Evolutionary conservation across 2,113 vertebrate species (phyloP).

Genomic region (Ibidorhyncha struthersii): DNA sequence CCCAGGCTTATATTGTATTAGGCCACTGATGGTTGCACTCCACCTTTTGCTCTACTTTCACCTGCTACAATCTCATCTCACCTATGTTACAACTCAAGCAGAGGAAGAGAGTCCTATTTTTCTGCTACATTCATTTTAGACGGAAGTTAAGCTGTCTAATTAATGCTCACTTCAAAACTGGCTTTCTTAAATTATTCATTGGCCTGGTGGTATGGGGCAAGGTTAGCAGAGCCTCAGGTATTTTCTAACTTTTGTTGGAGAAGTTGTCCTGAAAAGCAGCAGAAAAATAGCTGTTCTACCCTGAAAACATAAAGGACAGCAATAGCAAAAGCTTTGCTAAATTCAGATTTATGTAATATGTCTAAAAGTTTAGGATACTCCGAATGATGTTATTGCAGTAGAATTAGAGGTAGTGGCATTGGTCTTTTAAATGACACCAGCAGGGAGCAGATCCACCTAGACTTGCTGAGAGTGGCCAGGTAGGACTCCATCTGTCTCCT

Average conservation of each 20-base stretch:
- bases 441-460: not conserved
- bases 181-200: slow-evolving; percentile 46
- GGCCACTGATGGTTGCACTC: not conserved
- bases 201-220: not conserved
- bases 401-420: not conserved
- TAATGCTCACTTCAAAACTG: slow-evolving; percentile 10
- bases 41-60: not conserved
- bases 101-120: not conserved
- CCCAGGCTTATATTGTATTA: not conserved
- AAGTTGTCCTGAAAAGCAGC: not conserved
- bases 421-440: not conserved
- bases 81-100: not conserved
- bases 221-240: not conserved
- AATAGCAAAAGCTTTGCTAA: not conserved
- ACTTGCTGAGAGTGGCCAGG: not conserved
- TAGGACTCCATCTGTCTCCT: not conserved
- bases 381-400: not conserved
- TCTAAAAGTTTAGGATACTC: not conserved
- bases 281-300: not conserved
- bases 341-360: not conserved
- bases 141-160: slow-evolving; percentile 16
- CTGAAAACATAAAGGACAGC: not conserved
- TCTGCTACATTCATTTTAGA: not conserved
- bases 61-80: not conserved
- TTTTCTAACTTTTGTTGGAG: not conserved